Evolutionary conservation across 2,113 vertebrate genomes (phyloP), one percentile per base, ranked within the genome.

Genomic region (Poecile atricapillus): DNA sequence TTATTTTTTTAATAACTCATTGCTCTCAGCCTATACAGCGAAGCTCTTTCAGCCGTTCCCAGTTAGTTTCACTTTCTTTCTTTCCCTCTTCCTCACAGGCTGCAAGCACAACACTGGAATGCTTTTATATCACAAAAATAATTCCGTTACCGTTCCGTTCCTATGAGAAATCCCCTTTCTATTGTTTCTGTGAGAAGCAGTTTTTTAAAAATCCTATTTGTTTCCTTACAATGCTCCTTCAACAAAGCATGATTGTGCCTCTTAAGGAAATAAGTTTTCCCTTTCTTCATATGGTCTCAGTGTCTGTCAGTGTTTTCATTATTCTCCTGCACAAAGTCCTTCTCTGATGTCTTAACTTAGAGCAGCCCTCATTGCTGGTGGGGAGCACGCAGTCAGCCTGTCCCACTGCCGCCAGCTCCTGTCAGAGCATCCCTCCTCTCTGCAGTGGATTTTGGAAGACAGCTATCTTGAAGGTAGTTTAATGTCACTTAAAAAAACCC

Each of bases 51-150:
- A 85, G 46, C 19, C 0, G 0, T 30, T 71, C n/a, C 30, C 55
- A 30, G 52, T 55, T 93, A 79, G 73, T 94, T 96, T 96, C 88
- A 92, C 64, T 93, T 95, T 89, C 93, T 87, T 91, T 86, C 62
- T 80, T 70, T 49, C 50, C 18, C 10, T 85, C 39, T 78, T 69
- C 41, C 44, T 71, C 47, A 49, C 27, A 62, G 53, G 33, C 86
- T 84, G 69, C 23, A 81, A 82, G 62, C 62, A 78, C 28, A 71
- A 74, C 37, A 39, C 22, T 50, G 46, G 31, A 92, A 78, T 79
- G 65, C 37, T 93, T 94, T 86, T 46, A 49, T 46, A 46, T 21
- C 28, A 39, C 5, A 30, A 90, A 81, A 78, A 81, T 17, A 83
- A 59, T 71, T 81, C 64, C 49, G 64, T 46, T 86, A 63, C 44